Base-by-base conservation (phyloP, 2,113 vertebrate species). In the Morone saxatilis region DNA sequence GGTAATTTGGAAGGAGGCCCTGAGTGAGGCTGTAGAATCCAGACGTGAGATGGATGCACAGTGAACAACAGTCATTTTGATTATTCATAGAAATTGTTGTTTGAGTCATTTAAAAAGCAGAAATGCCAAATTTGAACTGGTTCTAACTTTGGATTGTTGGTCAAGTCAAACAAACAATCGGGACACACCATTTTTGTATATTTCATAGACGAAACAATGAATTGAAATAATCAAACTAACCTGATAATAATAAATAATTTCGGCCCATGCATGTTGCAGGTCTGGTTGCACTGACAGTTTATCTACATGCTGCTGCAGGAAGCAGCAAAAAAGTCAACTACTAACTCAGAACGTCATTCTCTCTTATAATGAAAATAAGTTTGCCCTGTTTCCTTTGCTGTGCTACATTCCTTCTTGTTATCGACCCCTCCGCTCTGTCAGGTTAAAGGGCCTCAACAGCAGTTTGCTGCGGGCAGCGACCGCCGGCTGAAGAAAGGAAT, bases 401-500 rank as follows among this genome's bases (percentile, higher is more conserved):
- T 17, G 67, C 20, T 14, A n/a, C 75, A 20, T 47, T 57, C 25
- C 66, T 84, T n/a, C 66, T 84, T 36, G 65, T 83, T 85, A 85
- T 82, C 59, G 16, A 38, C 66, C 50, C 54, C 31, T 22, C 25
- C 9, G 5, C 69, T 66, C 76, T 51, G 73, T 45, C 74, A 63
- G 86, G 75, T 78, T 72, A 17, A 17, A 67, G 59, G 70, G 76
- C 43, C 78, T 75, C 54, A 53, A 51, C 43, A 14, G 56, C 22
- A 17, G 70, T 81, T 70, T 62, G 43, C 70, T 78, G 31, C 57
- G 7, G 65, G 70, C 76, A 10, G 51, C 20, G 43, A 62, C 68
- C 14, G 25, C 14, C 54, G 14, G 69, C 73, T 45, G 40, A 36
- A 68, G 50, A 70, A 67, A 65, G 56, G 87, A 65, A 78, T 76